Base-by-base conservation (phyloP, 2,113 vertebrate genomes). In the Entelurus aequoreus region DNA sequence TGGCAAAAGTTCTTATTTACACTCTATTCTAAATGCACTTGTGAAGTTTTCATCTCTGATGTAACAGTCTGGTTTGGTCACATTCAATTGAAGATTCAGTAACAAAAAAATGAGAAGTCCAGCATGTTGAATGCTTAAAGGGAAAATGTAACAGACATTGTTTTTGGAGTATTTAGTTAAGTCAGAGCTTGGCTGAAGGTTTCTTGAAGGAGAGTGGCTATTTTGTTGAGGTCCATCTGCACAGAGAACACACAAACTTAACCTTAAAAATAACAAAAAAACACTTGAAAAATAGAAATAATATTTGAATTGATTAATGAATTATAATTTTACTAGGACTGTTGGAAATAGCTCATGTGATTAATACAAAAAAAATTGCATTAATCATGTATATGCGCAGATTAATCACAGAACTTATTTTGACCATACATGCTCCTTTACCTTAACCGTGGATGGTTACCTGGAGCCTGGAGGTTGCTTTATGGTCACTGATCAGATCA, bases 181-280 rank as follows among this genome's bases (percentile, higher is more conserved):
- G 92, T 81, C 92, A 94, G 86, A 92, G 93, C 85, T 92, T 98
- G 89, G 65, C 79, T 91, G 84, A 96, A 92, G 1, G 94, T 91
- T 82, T 99, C 96, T 88, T 98, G 94, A 56, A 99, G 91, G 84
- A 96, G 91, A 76, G 91, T 92, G 59, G 92, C 87, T 55, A 99
- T 87, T 75, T 92, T 89, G 75, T 81, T 91, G 89, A 97, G 94
- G 88, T 99, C 96, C 58, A 92, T 88, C 96, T 99, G 81, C 35
- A 5, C 63, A 83, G n/a, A 76, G 9, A 61, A 21, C 48, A 61
- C 37, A 68, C 21, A 12, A 62, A 69, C 48, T 13, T 35, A 42
- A 6, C 15, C n/a, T 60, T 46, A 51, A 10, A 46, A 48, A 36
- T 6, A 44, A 50, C 19, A 47, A 14, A 14, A 5, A 48, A 1